Evolutionary conservation across 2,113 vertebrate species (phyloP).

Genomic region (Tylochromis polylepis): DNA sequence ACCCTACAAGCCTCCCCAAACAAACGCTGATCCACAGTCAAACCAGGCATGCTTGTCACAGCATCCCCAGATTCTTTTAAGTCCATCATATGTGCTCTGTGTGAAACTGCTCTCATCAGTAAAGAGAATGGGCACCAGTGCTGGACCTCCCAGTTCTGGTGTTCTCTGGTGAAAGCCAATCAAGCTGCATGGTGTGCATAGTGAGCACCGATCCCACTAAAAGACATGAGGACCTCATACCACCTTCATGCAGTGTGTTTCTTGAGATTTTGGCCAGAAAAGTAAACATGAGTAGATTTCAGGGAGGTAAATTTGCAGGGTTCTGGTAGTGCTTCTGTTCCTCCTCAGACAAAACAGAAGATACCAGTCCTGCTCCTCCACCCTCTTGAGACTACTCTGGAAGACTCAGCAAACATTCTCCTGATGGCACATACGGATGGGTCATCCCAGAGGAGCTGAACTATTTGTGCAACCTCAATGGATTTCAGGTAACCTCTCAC

Average conservation of each 20-base stretch:
- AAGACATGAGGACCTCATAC: not conserved
- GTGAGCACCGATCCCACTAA: not conserved
- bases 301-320: not conserved
- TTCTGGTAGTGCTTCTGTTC: not conserved
- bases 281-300: not conserved
- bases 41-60: not conserved
- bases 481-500: not conserved
- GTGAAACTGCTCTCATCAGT: not conserved
- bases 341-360: not conserved
- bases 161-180: not conserved
- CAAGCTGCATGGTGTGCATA: not conserved
- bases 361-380: not conserved
- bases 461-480: not conserved
- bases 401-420: not conserved
- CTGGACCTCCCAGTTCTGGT: not conserved
- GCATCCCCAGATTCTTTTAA: not conserved
- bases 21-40: not conserved
- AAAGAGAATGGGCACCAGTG: not conserved
- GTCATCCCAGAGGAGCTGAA: not conserved
- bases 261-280: not conserved
- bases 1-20: not conserved
- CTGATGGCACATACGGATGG: not conserved
- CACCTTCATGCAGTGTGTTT: not conserved
- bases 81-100: not conserved
- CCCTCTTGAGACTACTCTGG: not conserved